Base-by-base conservation (phyloP, 1,140 invertebrate species). In the Aphelinus certus region DNA sequence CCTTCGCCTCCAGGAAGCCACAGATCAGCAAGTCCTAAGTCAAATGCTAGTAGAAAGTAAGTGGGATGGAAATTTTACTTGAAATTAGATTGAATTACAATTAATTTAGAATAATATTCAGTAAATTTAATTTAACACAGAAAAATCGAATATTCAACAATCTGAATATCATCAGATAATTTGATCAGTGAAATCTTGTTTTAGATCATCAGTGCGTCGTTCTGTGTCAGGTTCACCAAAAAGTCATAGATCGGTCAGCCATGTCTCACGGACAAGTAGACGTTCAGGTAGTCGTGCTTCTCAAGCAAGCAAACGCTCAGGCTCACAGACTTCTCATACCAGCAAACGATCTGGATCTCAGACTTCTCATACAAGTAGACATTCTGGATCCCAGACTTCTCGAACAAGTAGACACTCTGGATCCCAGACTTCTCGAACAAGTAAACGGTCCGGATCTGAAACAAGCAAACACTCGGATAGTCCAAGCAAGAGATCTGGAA, bases 1-100 rank as follows among this genome's bases (percentile, higher is more conserved):
- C 83, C 82, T n/a, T 87, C 85, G 9, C 80, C 67, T 80, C 82
- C 3, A 76, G 80, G 80, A 1, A 85, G 81, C 69, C 77, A 70
- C 6, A 81, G 73, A 66, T 85, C 83, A 0, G 77, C 71, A 3
- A 84, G 82, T 66, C 77, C 81, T 63, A 81, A 78, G 68, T 83
- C 81, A n/a, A 75, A 65, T 5, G 63, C 46, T 7, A 83, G 81
- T 67, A 80, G 75, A 45, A 82, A 72, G 49, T 82, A 78, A 3
- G n/a, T 26, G 26, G 26, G 0, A 46, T 63, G 9, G 4, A 53
- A 53, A 6, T 53, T 53, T 53, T 53, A 53, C 51, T 53, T 53
- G 26, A 26, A 26, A 26, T 26, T 26, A 26, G 26, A 26, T 26
- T 26, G 26, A 26, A 26, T 26, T 26, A 26, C 0, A 26, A 26